These are phyloP conservation scores for Plodia interpunctella DNA, from an alignment of 1,140 invertebrate genomes.

Conservation along the genomic window DNA sequence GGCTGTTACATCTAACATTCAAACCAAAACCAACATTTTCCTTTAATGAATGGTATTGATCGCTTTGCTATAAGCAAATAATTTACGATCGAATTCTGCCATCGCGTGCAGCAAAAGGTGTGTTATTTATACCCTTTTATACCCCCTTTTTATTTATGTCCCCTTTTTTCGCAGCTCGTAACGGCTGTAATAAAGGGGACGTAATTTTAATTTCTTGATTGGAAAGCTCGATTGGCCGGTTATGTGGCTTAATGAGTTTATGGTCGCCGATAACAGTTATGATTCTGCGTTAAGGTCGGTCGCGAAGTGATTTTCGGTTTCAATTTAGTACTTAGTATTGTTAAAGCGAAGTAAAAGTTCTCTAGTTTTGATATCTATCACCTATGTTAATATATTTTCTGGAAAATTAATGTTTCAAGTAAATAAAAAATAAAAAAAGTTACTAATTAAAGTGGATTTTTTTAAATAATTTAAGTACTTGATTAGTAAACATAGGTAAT, in stretches of 20 bases:
- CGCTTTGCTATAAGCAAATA: constrained; percentile 59
- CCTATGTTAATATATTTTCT: no score
- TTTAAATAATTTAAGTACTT: no score
- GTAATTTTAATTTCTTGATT: constrained; percentile 76
- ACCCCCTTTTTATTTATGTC: constrained; percentile 72
- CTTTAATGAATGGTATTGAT: constrained; percentile 73
- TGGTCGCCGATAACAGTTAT: constrained; percentile 56
- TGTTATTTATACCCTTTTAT: constrained; percentile 76
- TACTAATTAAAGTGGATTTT: no score
- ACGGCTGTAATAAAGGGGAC: constrained; percentile 68
- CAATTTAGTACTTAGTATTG: not conserved
- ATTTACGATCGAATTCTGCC: constrained; percentile 63
- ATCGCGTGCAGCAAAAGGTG: constrained; percentile 66
- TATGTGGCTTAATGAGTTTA: constrained; percentile 75
- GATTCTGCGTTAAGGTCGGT: constrained; percentile 33
- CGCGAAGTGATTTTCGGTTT: constrained; percentile 14
- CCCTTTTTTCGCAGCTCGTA: constrained; percentile 77
- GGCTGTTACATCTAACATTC: no score
- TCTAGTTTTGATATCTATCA: no score
- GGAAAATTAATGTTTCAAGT: no score
- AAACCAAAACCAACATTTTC: constrained; percentile 54
- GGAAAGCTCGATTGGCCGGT: constrained; percentile 72
- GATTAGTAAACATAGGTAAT: no score
- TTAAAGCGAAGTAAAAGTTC: no score
- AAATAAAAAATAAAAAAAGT: no score